phyloP scores from a whole-genome alignment of 2,113 vertebrate species.

The Buteo buteo region DNA sequence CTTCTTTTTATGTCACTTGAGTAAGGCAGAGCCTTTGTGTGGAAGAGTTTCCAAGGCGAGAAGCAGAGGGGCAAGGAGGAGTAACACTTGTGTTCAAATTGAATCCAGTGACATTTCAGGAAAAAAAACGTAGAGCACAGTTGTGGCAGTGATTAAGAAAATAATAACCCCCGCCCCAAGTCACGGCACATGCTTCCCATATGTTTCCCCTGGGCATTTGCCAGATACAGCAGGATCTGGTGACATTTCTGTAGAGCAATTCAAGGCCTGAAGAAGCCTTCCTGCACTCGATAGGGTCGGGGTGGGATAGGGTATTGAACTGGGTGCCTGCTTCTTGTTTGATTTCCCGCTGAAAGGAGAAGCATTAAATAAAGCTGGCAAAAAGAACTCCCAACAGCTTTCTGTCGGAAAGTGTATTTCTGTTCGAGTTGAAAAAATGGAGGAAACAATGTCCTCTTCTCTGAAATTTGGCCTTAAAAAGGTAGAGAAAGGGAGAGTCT shows the following conservation, averaged over 20 bases:
- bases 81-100: conserved; percentile 41
- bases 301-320: not conserved
- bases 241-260: not conserved
- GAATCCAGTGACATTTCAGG: conserved; percentile 50
- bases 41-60: conserved; percentile 14
- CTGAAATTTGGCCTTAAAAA: conserved; percentile 13
- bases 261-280: conserved; percentile 29
- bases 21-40: conserved; percentile 2
- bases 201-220: conserved; percentile 58
- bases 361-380: not conserved
- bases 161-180: conserved; percentile 66
- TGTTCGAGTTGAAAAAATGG: not conserved
- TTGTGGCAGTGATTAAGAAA: conserved; percentile 67
- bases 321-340: conserved; percentile 31
- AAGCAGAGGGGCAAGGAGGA: conserved; percentile 41
- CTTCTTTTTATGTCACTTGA: not conserved
- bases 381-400: not conserved
- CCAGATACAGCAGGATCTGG: conserved; percentile 42
- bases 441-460: not conserved
- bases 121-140: not conserved
- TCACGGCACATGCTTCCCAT: conserved; percentile 65
- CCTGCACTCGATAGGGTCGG: not conserved
- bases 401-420: not conserved
- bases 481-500: not conserved
- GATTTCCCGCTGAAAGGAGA: not conserved